These are phyloP conservation scores for Drosophila ambigua DNA, from an alignment of 1,140 invertebrate species.

Conservation along the genomic window DNA sequence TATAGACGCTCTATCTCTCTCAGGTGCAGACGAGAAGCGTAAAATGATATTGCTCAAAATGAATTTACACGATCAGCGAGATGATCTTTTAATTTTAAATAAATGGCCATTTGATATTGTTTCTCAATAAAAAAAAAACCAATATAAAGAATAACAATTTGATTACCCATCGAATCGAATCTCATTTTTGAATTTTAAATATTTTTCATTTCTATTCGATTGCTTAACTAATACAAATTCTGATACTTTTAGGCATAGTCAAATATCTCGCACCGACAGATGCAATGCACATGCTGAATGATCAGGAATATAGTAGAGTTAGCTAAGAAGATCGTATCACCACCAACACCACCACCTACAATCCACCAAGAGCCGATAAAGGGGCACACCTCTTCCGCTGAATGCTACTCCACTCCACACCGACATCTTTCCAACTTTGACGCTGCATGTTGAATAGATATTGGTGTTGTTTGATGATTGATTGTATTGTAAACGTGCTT, in stretches of 20 bases:
- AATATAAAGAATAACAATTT: not conserved
- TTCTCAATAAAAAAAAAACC: slow-evolving; percentile 20
- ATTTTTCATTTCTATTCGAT: not conserved
- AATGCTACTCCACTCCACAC: slow-evolving; percentile 26
- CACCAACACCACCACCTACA: slow-evolving; percentile 37
- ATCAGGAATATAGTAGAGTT: slow-evolving; percentile 82
- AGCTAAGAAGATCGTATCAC: slow-evolving; percentile 60
- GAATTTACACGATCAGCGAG: slow-evolving; percentile 16
- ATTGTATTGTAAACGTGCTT: slow-evolving; percentile 56
- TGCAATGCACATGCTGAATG: slow-evolving; percentile 85
- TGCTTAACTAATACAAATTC: slow-evolving; percentile 51
- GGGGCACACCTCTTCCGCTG: slow-evolving; percentile 26
- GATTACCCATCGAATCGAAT: no score
- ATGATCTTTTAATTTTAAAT: not conserved
- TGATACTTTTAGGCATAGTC: slow-evolving; percentile 78
- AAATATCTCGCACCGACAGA: slow-evolving; percentile 86
- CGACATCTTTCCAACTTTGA: slow-evolving; percentile 32
- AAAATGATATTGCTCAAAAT: slow-evolving; percentile 14
- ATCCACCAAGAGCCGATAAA: slow-evolving; percentile 29
- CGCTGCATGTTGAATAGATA: slow-evolving; percentile 64
- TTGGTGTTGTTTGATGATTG: slow-evolving; percentile 18
- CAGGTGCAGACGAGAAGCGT: not conserved
- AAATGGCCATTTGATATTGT: slow-evolving; percentile 1
- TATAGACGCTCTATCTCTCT: not conserved
- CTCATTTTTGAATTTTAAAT: slow-evolving; percentile 5